A percentile compares a stretch with the other conserved stretches of the same genome.
Conservation (phyloP, 1,140 invertebrate genomes). For the Choristoneura fumiferana region DNA sequence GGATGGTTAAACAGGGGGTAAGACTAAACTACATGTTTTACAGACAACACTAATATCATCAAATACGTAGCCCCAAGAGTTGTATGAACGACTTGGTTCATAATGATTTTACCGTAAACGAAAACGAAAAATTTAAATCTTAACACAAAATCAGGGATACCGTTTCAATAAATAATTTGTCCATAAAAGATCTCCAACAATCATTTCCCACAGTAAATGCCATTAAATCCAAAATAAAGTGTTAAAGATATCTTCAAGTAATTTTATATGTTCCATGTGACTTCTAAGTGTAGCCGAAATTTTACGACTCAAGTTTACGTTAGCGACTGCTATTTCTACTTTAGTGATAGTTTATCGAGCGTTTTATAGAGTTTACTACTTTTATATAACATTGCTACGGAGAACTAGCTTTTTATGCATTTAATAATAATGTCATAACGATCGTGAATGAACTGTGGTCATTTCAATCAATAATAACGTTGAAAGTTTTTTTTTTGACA, state of each 20-base stretch:
- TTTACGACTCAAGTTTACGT: not conserved
- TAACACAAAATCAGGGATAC: too few species aligned
- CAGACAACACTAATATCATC: too few species aligned
- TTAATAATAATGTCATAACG: not conserved
- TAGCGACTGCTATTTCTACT: not conserved
- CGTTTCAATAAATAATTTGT: not conserved
- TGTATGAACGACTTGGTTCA: too few species aligned
- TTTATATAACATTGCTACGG: not conserved
- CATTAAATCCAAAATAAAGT: conserved; percentile 3
- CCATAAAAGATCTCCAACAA: not conserved
- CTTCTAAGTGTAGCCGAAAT: not conserved
- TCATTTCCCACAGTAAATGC: not conserved
- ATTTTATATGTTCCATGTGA: conserved; percentile 8
- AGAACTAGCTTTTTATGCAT: not conserved
- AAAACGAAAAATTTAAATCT: too few species aligned
- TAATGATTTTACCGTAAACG: too few species aligned
- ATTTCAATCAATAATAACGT: not conserved
- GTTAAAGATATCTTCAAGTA: not conserved
- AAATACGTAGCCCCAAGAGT: too few species aligned
- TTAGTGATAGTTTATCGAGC: not conserved
- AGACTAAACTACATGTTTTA: too few species aligned
- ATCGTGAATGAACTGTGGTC: not conserved
- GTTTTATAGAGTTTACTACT: not conserved
- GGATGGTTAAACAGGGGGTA: too few species aligned
- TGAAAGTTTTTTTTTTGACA: not conserved